A percentile compares a stretch with the other conserved stretches of the same genome.
phyloP scores from a whole-genome alignment of 2,888 invertebrate species.

The Synanthedon vespiformis region DNA sequence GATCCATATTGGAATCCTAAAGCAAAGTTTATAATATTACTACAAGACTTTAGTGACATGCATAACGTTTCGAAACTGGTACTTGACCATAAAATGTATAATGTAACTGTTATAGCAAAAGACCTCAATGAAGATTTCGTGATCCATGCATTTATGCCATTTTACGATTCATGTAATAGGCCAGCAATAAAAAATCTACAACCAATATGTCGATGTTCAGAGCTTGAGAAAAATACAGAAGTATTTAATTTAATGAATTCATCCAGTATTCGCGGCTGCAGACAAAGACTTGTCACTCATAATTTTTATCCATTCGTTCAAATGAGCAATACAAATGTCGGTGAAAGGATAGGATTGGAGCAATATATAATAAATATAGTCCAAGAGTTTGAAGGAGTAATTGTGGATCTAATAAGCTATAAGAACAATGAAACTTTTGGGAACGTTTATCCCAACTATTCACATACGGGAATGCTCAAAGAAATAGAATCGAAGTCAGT shows the following conservation, averaged over 20 bases:
- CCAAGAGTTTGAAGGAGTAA: conserved; percentile 11
- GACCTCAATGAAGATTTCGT: not conserved
- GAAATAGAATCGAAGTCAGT: conserved; percentile 13
- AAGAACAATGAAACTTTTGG: conserved; percentile 17
- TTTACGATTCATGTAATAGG: conserved; percentile 6
- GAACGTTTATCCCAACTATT: conserved; percentile 9
- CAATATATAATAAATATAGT: conserved; percentile 16
- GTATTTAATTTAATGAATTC: not conserved
- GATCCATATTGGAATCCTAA: not conserved
- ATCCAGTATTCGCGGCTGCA: conserved; percentile 7
- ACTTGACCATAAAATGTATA: not conserved
- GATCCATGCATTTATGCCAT: conserved; percentile 9
- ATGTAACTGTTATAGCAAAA: not conserved
- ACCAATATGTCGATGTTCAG: conserved; percentile 3
- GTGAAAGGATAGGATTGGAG: conserved; percentile 12
- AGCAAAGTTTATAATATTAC: not conserved
- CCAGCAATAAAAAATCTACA: conserved; percentile 1
- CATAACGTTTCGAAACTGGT: not conserved
- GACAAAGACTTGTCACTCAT: conserved; percentile 14
- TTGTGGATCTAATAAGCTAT: conserved; percentile 14
- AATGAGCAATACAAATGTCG: conserved; percentile 3
- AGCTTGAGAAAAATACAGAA: conserved; percentile 1
- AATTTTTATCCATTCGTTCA: conserved; percentile 20
- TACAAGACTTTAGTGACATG: not conserved
- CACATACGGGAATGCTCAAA: conserved; percentile 11